Evolutionary conservation across 1,140 invertebrate genomes (phyloP).

Genomic region (Saccostrea cuccullata): DNA sequence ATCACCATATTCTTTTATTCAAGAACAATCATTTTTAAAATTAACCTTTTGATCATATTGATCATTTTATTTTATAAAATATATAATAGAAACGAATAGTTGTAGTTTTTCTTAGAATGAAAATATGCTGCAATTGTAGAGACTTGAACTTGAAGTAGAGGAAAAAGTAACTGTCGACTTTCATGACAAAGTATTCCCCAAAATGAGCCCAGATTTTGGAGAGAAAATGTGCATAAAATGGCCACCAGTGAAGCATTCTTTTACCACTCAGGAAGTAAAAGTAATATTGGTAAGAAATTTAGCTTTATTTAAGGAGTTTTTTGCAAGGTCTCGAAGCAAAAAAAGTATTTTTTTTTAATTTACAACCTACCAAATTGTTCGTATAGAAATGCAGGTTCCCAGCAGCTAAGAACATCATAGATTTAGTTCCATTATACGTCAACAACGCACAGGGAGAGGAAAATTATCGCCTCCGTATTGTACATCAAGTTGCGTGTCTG

Average conservation of each 20-base stretch:
- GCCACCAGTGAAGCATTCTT: background rate
- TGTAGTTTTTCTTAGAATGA: background rate
- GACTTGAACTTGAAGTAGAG: constrained; percentile 2
- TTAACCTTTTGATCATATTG: too few relatives aligned
- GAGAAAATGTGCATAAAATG: constrained; percentile 25
- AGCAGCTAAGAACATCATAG: background rate
- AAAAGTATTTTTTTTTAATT: too few relatives aligned
- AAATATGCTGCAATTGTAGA: background rate
- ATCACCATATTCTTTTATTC: too few relatives aligned
- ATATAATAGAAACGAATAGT: too few relatives aligned
- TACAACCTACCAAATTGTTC: background rate
- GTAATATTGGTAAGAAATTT: background rate
- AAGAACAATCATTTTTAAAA: too few relatives aligned
- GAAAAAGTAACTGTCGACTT: background rate
- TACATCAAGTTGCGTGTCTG: background rate
- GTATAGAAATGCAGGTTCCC: background rate
- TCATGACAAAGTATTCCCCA: background rate
- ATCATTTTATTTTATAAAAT: too few relatives aligned
- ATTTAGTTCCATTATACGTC: too few relatives aligned
- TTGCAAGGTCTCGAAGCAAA: background rate
- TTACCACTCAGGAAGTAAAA: background rate
- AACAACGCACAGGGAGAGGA: background rate
- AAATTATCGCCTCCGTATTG: background rate
- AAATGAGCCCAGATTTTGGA: constrained; percentile 31
- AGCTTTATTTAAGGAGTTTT: background rate